Evolutionary conservation across 2,113 vertebrate species (phyloP).

Genomic region (Uropsilus gracilis): DNA sequence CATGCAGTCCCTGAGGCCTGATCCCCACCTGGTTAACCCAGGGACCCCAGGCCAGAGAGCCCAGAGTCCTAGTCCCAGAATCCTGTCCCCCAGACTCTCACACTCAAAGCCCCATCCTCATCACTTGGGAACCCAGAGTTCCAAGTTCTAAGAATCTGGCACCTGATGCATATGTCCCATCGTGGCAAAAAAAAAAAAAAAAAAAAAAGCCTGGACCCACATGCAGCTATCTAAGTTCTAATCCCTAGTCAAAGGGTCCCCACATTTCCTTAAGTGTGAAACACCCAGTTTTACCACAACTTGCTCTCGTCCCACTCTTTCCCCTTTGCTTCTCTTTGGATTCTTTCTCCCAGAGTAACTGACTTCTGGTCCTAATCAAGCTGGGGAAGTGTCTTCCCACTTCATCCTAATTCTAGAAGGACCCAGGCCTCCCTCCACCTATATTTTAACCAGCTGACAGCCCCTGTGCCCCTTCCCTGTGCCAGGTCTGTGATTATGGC

Average conservation of each 20-base stretch:
- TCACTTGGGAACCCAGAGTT: background rate
- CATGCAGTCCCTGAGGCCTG: background rate
- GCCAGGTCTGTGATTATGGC: rapidly evolving
- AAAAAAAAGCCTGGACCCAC: background rate
- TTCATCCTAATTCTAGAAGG: background rate
- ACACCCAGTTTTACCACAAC: too few species aligned
- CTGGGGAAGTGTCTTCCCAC: background rate
- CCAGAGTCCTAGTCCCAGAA: rapidly evolving
- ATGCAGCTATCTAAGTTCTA: background rate
- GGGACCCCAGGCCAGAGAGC: background rate
- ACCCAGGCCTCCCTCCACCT: background rate
- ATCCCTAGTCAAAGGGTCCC: background rate
- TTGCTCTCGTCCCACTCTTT: too few species aligned
- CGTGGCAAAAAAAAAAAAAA: background rate
- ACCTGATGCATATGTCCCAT: background rate
- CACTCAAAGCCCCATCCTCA: background rate
- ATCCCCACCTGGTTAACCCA: too few species aligned
- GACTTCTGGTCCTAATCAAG: background rate
- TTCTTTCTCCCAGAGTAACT: background rate
- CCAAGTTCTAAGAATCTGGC: background rate
- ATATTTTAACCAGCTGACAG: rapidly evolving
- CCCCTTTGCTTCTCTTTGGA: background rate
- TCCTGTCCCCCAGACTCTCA: background rate
- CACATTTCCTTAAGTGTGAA: background rate
- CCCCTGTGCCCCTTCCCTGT: background rate